Evolutionary conservation across 1,140 invertebrate species (phyloP).

Genomic region (Panulirus ornatus): DNA sequence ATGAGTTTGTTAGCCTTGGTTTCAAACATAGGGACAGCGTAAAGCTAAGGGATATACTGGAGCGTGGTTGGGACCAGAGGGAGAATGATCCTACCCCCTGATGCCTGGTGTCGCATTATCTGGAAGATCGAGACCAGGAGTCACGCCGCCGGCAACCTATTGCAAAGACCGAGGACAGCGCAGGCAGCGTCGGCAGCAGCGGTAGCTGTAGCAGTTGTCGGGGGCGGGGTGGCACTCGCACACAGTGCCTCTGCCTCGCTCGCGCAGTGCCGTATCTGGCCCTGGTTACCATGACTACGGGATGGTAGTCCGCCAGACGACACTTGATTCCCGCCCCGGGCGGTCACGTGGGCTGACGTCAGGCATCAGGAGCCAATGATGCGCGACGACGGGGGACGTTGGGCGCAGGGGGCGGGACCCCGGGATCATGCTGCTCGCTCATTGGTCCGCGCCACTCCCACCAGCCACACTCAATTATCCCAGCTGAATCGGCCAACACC

Average conservation of each 20-base stretch:
- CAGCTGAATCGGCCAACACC: slow-evolving; percentile 60
- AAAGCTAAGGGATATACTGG: neutral
- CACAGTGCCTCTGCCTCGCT: slow-evolving; percentile 40
- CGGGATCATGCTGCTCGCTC: neutral
- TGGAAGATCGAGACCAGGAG: neutral
- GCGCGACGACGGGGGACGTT: slow-evolving; percentile 34
- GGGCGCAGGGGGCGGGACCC: slow-evolving; percentile 50
- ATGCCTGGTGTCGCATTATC: neutral
- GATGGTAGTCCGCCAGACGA: slow-evolving; percentile 60
- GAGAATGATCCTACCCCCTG: neutral
- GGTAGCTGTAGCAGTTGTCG: slow-evolving; percentile 22
- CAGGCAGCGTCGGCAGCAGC: slow-evolving; percentile 8
- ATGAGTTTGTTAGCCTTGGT: too few species aligned
- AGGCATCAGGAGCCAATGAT: slow-evolving; percentile 70
- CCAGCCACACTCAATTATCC: slow-evolving; percentile 73
- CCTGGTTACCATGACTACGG: slow-evolving; percentile 68
- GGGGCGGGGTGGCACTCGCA: slow-evolving; percentile 64
- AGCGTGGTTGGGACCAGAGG: neutral
- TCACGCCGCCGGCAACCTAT: neutral
- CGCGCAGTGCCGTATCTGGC: slow-evolving; percentile 62
- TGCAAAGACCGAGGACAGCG: neutral
- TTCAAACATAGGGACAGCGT: too few species aligned
- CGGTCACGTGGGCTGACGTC: slow-evolving; percentile 74
- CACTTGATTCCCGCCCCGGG: slow-evolving; percentile 66
- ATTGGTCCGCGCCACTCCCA: slow-evolving; percentile 57